Percentiles rank a stretch among this genome's conserved stretches.
phyloP scores from a whole-genome alignment of 2,113 vertebrate species.

The Passer montanus region DNA sequence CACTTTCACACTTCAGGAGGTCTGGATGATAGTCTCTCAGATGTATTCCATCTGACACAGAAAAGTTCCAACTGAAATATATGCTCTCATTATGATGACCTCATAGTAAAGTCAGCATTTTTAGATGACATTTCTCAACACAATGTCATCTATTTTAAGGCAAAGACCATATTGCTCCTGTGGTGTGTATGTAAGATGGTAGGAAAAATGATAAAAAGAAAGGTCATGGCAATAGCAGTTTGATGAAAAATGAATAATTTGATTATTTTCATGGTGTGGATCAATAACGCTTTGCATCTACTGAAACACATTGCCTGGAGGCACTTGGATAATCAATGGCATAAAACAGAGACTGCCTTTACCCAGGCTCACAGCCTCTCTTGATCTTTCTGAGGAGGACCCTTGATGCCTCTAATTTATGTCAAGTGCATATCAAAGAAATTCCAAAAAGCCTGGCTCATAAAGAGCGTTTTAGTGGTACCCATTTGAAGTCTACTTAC shows the following conservation, averaged over 20 bases:
- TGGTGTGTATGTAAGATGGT: slow-evolving; percentile 35
- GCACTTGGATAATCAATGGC: slow-evolving; percentile 83
- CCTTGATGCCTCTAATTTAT: slow-evolving; percentile 86
- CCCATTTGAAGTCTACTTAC: slow-evolving; percentile 75
- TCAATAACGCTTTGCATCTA: slow-evolving; percentile 83
- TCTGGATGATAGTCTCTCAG: neutral
- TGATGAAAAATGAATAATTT: slow-evolving; percentile 87
- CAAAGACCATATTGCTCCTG: slow-evolving; percentile 29
- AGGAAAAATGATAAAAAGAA: slow-evolving; percentile 44
- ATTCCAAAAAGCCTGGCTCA: slow-evolving; percentile 83
- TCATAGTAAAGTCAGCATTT: slow-evolving; percentile 42
- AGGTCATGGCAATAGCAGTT: slow-evolving; percentile 67
- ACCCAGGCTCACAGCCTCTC: slow-evolving; percentile 72
- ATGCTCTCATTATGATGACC: neutral
- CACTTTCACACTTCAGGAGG: neutral
- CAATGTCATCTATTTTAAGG: slow-evolving; percentile 56
- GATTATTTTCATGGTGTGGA: slow-evolving; percentile 84
- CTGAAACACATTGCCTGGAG: slow-evolving; percentile 74
- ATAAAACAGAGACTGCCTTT: slow-evolving; percentile 76
- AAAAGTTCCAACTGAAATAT: neutral
- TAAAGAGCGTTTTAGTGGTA: slow-evolving; percentile 71
- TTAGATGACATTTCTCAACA: slow-evolving; percentile 17
- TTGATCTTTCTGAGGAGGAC: slow-evolving; percentile 79
- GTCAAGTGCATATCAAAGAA: slow-evolving; percentile 88
- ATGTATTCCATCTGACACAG: neutral